phyloP scores from a whole-genome alignment of 2,113 vertebrate genomes.

The Hippocampus mohnikei region DNA sequence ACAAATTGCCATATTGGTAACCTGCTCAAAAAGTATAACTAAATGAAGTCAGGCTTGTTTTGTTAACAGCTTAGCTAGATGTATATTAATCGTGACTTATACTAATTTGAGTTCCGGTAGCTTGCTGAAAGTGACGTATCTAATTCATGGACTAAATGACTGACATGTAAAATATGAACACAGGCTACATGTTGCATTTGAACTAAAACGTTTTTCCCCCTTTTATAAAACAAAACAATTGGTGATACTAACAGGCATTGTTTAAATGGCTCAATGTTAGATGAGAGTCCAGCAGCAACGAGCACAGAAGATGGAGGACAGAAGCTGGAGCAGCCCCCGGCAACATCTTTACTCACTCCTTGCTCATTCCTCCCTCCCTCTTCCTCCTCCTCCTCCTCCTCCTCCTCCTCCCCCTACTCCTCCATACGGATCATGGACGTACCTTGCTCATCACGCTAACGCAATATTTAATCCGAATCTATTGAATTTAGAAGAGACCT shows the following conservation, averaged over 20 bases:
- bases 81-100: no score
- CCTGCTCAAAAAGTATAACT: no score
- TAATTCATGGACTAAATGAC: no score
- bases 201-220: no score
- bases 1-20: no score
- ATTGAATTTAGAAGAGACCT: slow-evolving; percentile 10
- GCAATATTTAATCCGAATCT: slow-evolving; percentile 14
- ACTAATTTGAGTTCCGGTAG: no score
- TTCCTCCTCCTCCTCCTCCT: background rate
- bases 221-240: background rate
- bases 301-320: background rate
- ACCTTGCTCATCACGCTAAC: slow-evolving; percentile 3
- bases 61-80: no score
- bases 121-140: no score
- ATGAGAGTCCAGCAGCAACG: background rate
- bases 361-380: no score
- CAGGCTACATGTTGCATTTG: no score
- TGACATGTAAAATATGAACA: no score
- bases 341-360: background rate
- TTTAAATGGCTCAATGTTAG: background rate
- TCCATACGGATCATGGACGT: slow-evolving; percentile 20
- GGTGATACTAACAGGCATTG: background rate
- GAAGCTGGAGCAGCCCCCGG: background rate
- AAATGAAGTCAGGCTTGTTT: no score
- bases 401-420: background rate